Evolutionary conservation across 2,888 invertebrate species (phyloP).

Genomic region (Drosophila aldrichi): DNA sequence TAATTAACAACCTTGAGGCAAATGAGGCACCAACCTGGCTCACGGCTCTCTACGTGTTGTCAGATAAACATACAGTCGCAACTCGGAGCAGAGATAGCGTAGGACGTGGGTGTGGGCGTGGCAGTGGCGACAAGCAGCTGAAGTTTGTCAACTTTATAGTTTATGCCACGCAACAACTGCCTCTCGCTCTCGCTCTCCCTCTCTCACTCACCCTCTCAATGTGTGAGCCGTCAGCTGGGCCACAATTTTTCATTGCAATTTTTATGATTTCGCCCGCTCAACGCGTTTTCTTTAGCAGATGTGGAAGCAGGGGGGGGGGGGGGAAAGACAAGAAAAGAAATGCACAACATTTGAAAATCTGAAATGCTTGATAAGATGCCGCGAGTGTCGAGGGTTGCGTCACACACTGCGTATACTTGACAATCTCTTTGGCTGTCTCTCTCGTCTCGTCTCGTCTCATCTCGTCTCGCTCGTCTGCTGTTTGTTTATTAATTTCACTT

Average conservation of each 20-base stretch:
- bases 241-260: slow-evolving; percentile 53
- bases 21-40: slow-evolving; percentile 46
- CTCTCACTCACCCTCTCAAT: slow-evolving; percentile 22
- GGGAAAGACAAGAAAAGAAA: no score
- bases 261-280: slow-evolving; percentile 43
- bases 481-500: slow-evolving; percentile 58
- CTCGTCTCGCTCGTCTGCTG: slow-evolving; percentile 8
- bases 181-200: slow-evolving; percentile 25
- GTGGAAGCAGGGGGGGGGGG: no score
- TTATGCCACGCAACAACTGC: slow-evolving; percentile 20
- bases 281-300: slow-evolving; percentile 56
- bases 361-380: slow-evolving; percentile 57
- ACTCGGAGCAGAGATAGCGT: background rate
- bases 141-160: slow-evolving; percentile 30
- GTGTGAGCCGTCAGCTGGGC: slow-evolving; percentile 25
- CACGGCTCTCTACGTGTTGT: slow-evolving; percentile 55
- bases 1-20: slow-evolving; percentile 66
- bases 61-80: slow-evolving; percentile 53
- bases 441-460: background rate
- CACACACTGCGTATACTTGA: slow-evolving; percentile 50
- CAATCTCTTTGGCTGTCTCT: slow-evolving; percentile 14
- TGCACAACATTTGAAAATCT: slow-evolving; percentile 64
- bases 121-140: slow-evolving; percentile 23
- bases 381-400: slow-evolving; percentile 9
- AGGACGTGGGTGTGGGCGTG: slow-evolving; percentile 9